A percentile compares a stretch with the other conserved stretches of the same genome.
Conservation (phyloP, 2,888 invertebrate species). For the Dexiosoma caninum region DNA sequence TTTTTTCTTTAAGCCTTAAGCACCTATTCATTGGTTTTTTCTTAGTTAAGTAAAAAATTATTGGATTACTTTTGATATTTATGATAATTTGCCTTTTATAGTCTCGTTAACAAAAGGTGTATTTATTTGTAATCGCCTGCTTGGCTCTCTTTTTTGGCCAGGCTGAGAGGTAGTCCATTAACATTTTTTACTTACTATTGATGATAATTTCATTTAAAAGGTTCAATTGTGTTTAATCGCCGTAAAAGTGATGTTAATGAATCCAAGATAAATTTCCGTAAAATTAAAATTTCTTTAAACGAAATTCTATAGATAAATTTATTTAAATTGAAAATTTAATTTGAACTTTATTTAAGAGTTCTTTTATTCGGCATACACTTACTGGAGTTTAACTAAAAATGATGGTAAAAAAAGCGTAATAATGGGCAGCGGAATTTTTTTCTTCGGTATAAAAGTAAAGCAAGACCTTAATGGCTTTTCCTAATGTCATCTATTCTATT, state of each 20-base stretch:
- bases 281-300: constrained; percentile 9
- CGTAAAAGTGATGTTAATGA: constrained; percentile 62
- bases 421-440: constrained; percentile 35
- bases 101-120: constrained; percentile 18
- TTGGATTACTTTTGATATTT: constrained; percentile 63
- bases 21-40: constrained; percentile 59
- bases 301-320: constrained; percentile 5
- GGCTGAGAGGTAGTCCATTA: neutral
- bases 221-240: constrained; percentile 62
- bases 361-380: neutral
- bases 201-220: constrained; percentile 54
- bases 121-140: neutral
- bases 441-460: neutral
- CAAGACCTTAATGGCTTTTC: constrained; percentile 35
- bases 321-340: constrained; percentile 43
- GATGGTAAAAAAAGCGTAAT: constrained; percentile 36
- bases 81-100: constrained; percentile 58
- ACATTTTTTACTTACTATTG: constrained; percentile 34
- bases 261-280: constrained; percentile 45
- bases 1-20: constrained; percentile 40
- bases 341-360: constrained; percentile 17
- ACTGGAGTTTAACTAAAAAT: neutral
- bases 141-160: neutral
- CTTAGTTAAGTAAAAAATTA: constrained; percentile 50
- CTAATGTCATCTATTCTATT: constrained; percentile 46